phyloP scores from a whole-genome alignment of 2,888 invertebrate genomes.

The Cremastinae sp. region DNA sequence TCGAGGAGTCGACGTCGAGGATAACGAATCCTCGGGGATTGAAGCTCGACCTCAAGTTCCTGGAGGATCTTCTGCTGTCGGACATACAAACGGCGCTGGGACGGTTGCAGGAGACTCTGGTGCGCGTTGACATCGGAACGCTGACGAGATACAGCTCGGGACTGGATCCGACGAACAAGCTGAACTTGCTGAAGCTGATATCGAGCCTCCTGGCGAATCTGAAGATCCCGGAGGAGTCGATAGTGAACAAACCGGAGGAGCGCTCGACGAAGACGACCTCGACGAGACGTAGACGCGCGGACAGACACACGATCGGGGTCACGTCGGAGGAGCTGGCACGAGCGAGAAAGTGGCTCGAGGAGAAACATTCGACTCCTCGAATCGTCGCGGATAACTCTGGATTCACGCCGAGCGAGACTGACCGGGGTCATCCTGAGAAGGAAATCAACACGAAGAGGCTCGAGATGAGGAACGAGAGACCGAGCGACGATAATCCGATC shows the following conservation, averaged over 20 bases:
- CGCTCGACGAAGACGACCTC: slow-evolving; percentile 70
- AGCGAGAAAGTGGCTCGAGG: slow-evolving; percentile 88
- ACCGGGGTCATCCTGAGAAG: slow-evolving; percentile 6
- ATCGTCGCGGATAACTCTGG: background rate
- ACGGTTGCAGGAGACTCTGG: slow-evolving; percentile 87
- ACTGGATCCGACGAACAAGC: slow-evolving; percentile 81
- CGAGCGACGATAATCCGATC: slow-evolving; percentile 26
- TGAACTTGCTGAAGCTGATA: slow-evolving; percentile 86
- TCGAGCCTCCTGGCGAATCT: slow-evolving; percentile 85
- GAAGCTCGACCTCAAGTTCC: slow-evolving; percentile 79
- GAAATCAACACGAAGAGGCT: slow-evolving; percentile 19
- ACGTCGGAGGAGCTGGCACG: slow-evolving; percentile 90
- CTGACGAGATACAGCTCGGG: slow-evolving; percentile 81
- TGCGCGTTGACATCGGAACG: slow-evolving; percentile 80
- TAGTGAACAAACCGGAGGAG: slow-evolving; percentile 75
- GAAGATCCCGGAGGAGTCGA: slow-evolving; percentile 77
- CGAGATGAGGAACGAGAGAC: slow-evolving; percentile 11
- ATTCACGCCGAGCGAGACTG: background rate
- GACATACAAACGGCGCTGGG: slow-evolving; percentile 90
- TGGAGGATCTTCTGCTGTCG: slow-evolving; percentile 85
- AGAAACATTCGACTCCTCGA: slow-evolving; percentile 73
- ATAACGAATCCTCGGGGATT: slow-evolving; percentile 36
- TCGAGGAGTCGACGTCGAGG: slow-evolving; percentile 20
- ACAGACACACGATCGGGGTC: slow-evolving; percentile 91
- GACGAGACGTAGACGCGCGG: slow-evolving; percentile 82